phyloP scores from a whole-genome alignment of 2,888 invertebrate species.

The Mellilla xanthometata region DNA sequence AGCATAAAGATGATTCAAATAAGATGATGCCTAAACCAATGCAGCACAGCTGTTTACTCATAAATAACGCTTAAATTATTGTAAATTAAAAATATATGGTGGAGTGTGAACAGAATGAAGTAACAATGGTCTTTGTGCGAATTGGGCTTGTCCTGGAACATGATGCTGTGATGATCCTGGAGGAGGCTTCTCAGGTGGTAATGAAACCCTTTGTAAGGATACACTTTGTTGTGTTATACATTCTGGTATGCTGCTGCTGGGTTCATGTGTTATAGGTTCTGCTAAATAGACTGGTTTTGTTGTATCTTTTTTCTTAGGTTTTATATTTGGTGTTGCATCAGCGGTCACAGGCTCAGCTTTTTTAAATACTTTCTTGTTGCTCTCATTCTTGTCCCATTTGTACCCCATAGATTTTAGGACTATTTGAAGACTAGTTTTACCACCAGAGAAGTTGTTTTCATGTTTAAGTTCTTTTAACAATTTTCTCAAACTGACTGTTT shows the following conservation, averaged over 20 bases:
- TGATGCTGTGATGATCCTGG: slow-evolving; percentile 4
- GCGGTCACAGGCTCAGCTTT: not conserved
- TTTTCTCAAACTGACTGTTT: slow-evolving; percentile 14
- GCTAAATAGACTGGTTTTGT: not conserved
- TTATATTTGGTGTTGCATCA: not conserved
- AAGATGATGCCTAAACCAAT: no score
- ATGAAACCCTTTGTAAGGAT: not conserved
- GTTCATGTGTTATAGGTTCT: not conserved
- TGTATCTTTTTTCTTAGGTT: not conserved
- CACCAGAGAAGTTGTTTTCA: slow-evolving; percentile 18
- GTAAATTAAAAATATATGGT: slow-evolving; percentile 15
- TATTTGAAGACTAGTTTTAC: slow-evolving; percentile 18
- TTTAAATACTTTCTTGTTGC: slow-evolving; percentile 18
- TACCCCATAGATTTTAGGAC: slow-evolving; percentile 21
- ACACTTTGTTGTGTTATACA: slow-evolving; percentile 3
- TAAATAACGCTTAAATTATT: not conserved
- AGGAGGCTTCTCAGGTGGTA: not conserved
- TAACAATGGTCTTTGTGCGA: slow-evolving; percentile 10
- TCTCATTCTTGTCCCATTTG: slow-evolving; percentile 20
- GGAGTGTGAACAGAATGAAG: slow-evolving; percentile 13
- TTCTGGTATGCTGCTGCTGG: not conserved
- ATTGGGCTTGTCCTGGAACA: not conserved
- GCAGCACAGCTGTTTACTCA: no score
- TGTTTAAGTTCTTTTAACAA: slow-evolving; percentile 14
- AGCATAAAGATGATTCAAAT: no score